Conservation (phyloP, 2,888 invertebrate species). For the Aplocera efformata region DNA sequence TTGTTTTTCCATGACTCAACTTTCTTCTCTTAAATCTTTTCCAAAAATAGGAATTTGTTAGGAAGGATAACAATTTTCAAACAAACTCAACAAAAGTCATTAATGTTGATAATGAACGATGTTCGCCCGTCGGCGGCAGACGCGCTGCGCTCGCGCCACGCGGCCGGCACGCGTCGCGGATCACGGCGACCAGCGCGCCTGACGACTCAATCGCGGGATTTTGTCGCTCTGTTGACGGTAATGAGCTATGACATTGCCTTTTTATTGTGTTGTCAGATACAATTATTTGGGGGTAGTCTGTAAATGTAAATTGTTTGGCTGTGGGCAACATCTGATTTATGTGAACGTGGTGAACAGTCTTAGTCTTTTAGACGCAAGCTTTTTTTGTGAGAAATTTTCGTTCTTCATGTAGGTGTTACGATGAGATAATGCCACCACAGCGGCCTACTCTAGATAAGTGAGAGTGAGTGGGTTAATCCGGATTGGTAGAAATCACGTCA, state of each 20-base stretch:
- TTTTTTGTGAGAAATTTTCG: no score
- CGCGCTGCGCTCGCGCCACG: slow-evolving; percentile 44
- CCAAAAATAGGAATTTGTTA: background rate
- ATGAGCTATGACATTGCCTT: slow-evolving; percentile 67
- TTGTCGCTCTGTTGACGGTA: slow-evolving; percentile 49
- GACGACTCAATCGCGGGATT: slow-evolving; percentile 59
- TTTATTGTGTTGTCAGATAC: slow-evolving; percentile 39
- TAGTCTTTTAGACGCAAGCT: no score
- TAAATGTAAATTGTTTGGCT: slow-evolving; percentile 8
- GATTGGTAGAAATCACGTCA: no score
- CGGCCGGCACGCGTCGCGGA: slow-evolving; percentile 52
- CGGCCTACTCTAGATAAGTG: no score
- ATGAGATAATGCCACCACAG: no score
- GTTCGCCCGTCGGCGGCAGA: slow-evolving; percentile 42
- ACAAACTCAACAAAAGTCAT: slow-evolving; percentile 34
- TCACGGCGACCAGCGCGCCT: slow-evolving; percentile 49
- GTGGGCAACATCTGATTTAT: slow-evolving; percentile 3
- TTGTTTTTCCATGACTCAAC: no score
- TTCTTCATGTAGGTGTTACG: no score
- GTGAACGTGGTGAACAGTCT: background rate
- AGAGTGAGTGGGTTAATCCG: no score
- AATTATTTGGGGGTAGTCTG: slow-evolving; percentile 19
- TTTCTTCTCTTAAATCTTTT: no score
- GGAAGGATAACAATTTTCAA: slow-evolving; percentile 8
- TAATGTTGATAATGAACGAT: slow-evolving; percentile 48